Evolutionary conservation across 92 coral and sea anemone species (phyloP).

Genomic region (Palythoa caribaeorum): DNA sequence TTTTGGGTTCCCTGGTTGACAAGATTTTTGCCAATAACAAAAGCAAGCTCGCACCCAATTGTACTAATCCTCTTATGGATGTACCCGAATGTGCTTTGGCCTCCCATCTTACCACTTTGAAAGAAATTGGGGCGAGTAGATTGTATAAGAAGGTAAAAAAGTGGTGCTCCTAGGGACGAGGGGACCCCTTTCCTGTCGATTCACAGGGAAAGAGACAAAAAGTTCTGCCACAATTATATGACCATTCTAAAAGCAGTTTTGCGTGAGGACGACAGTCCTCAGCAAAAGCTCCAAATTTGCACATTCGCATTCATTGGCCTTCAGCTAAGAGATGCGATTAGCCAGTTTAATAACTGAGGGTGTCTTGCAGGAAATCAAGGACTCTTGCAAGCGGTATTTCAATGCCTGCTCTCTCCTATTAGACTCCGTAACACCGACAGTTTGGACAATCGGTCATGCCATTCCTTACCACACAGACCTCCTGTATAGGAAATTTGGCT

Average conservation of each 20-base stretch:
- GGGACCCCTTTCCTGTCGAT: conserved; percentile 5
- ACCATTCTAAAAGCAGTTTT: conserved; percentile 50
- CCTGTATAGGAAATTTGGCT: conserved; percentile 52
- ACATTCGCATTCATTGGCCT: conserved; percentile 62
- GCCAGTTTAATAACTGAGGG: conserved; percentile 39
- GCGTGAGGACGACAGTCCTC: conserved; percentile 48
- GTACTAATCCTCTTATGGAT: conserved; percentile 27
- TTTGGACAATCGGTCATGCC: conserved; percentile 78
- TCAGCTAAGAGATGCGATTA: conserved; percentile 66
- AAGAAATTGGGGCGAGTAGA: conserved; percentile 26
- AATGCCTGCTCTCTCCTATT: conserved; percentile 66
- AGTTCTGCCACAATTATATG: conserved; percentile 65
- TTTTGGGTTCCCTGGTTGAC: conserved; percentile 26
- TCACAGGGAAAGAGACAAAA: conserved; percentile 47
- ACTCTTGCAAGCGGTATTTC: conserved; percentile 57
- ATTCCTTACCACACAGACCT: conserved; percentile 70
- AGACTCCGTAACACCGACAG: conserved; percentile 66
- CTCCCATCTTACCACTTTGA: conserved; percentile 44
- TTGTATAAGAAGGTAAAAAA: conserved; percentile 32
- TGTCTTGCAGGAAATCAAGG: conserved; percentile 53
- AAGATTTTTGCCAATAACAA: conserved; percentile 54
- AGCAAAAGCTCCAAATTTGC: conserved; percentile 35
- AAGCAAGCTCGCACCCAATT: conserved; percentile 36
- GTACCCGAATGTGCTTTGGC: conserved; percentile 53
- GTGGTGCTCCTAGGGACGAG: conserved; percentile 25